A percentile compares a stretch with the other conserved stretches of the same genome.
These are phyloP conservation scores for Herpetotheres cachinnans DNA, from an alignment of 2,113 vertebrate genomes.

Conservation along the genomic window DNA sequence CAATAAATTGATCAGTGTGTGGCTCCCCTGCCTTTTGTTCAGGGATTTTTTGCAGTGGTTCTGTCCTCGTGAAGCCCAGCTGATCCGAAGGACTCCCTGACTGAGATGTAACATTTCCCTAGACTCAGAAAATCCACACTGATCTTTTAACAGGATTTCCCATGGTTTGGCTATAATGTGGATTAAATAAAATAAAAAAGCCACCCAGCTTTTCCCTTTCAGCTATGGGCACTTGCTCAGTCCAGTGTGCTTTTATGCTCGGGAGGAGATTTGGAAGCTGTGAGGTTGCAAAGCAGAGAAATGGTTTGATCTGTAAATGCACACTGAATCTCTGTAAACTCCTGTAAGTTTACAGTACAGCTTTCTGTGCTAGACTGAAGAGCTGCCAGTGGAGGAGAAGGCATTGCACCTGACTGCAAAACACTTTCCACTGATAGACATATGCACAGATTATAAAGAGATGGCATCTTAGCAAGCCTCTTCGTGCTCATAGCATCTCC, in stretches of 20 bases:
- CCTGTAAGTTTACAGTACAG: neutral
- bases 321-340: neutral
- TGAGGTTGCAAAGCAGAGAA: neutral
- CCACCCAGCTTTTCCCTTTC: neutral
- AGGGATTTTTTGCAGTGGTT: neutral
- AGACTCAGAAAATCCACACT: neutral
- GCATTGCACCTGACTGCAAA: neutral
- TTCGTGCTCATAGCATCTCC: neutral
- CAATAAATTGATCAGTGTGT: neutral
- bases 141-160: constrained; percentile 40
- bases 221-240: neutral
- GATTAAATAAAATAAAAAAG: neutral
- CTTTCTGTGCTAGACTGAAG: neutral
- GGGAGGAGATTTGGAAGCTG: neutral
- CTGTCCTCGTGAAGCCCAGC: neutral
- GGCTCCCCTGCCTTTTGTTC: neutral
- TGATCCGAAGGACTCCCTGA: neutral
- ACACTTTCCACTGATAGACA: no score
- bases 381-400: neutral
- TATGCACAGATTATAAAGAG: neutral
- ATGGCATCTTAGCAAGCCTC: neutral
- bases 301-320: neutral
- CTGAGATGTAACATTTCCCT: neutral
- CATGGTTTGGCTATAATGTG: neutral
- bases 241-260: neutral